These are phyloP conservation scores for Ctenochaetus hawaiiensis DNA, from an alignment of 2,797 vertebrate genomes.

Conservation along the genomic window DNA sequence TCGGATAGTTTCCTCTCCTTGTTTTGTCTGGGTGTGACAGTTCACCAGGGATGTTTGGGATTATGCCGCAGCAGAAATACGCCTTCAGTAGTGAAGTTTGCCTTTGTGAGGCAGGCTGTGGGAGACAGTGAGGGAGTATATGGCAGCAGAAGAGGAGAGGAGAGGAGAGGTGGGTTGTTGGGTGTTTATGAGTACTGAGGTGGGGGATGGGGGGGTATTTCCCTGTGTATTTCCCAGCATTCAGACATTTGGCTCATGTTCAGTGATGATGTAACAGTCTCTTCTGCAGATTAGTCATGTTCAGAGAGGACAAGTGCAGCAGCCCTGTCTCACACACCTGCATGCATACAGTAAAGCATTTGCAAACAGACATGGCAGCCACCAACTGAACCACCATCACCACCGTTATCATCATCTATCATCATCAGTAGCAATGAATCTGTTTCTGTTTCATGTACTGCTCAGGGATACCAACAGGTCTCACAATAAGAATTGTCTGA, in stretches of 20 bases:
- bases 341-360: background rate
- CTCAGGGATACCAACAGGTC: too few relatives aligned
- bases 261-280: constrained; percentile 72
- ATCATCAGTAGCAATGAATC: background rate
- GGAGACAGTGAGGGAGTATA: background rate
- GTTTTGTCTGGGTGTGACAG: constrained; percentile 49
- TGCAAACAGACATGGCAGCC: background rate
- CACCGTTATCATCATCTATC: background rate
- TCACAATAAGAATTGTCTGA: too few relatives aligned
- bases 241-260: constrained; percentile 57
- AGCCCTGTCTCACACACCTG: constrained; percentile 33
- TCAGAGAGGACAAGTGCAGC: constrained; percentile 32
- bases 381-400: background rate
- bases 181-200: background rate
- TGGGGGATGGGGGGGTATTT: constrained; percentile 2
- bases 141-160: background rate
- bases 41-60: constrained; percentile 13
- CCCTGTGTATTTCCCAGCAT: constrained; percentile 54
- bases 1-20: constrained; percentile 25
- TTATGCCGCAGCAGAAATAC: constrained; percentile 22
- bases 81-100: constrained; percentile 3
- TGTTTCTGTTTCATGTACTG: too few relatives aligned
- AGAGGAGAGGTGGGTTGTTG: constrained; percentile 9
- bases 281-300: constrained; percentile 42
- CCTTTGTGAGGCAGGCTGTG: background rate